phyloP scores from a whole-genome alignment of 2,113 vertebrate species.

The Gopherus evgoodei region DNA sequence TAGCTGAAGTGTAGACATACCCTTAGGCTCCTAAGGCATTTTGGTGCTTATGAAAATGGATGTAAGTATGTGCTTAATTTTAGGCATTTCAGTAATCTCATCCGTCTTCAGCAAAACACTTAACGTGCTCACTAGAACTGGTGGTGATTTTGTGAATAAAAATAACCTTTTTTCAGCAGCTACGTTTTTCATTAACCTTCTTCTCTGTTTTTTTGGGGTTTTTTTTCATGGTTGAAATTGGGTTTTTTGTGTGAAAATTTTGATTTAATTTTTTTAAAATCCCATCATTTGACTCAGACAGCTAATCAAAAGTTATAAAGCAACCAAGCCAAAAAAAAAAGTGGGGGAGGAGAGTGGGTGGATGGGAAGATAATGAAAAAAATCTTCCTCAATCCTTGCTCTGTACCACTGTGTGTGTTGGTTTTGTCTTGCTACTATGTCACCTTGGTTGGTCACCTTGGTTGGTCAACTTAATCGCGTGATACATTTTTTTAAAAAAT shows the following conservation, averaged over 20 bases:
- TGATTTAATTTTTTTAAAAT: neutral
- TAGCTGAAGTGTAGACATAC: neutral
- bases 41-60: neutral
- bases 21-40: neutral
- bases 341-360: accelerated
- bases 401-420: neutral
- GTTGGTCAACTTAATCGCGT: neutral
- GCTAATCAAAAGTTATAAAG: neutral
- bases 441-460: neutral
- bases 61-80: neutral
- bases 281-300: neutral
- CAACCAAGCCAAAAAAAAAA: neutral
- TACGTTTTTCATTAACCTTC: neutral
- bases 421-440: neutral
- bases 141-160: neutral
- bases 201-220: neutral
- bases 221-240: neutral
- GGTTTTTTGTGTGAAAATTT: neutral
- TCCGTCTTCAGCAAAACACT: neutral
- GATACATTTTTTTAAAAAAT: neutral
- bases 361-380: neutral
- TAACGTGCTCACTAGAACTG: neutral
- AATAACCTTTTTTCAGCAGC: neutral
- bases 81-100: neutral
- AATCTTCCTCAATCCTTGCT: neutral